phyloP scores from a whole-genome alignment of 2,797 vertebrate species.

The Sylvilagus floridanus region DNA sequence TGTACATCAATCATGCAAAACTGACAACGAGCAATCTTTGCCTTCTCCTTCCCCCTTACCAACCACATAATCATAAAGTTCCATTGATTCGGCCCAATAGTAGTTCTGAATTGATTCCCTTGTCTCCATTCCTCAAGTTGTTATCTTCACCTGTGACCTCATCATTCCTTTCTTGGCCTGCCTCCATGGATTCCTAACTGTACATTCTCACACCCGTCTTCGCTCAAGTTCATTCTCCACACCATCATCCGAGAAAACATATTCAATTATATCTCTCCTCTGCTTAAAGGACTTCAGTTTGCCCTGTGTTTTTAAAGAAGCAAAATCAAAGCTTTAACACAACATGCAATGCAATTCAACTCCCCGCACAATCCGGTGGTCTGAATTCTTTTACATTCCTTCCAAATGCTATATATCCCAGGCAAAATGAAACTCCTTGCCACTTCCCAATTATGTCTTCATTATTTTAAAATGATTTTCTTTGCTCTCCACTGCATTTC shows the following conservation, averaged over 20 bases:
- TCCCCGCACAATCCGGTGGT: background rate
- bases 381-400: background rate
- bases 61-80: background rate
- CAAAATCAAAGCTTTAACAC: slow-evolving; percentile 35
- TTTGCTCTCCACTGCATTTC: background rate
- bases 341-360: background rate
- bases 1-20: background rate
- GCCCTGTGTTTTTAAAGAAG: background rate
- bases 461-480: background rate
- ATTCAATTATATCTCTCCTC: background rate
- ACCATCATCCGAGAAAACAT: background rate
- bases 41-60: background rate
- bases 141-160: background rate
- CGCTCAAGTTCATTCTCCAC: background rate
- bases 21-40: background rate
- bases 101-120: background rate
- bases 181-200: background rate
- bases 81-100: background rate
- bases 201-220: background rate
- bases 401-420: background rate
- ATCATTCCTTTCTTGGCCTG: background rate
- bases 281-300: background rate
- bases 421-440: background rate
- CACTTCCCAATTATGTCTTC: background rate
- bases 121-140: background rate